Evolutionary conservation across 2,113 vertebrate species (phyloP).

Genomic region (Chiloscyllium plagiosum): DNA sequence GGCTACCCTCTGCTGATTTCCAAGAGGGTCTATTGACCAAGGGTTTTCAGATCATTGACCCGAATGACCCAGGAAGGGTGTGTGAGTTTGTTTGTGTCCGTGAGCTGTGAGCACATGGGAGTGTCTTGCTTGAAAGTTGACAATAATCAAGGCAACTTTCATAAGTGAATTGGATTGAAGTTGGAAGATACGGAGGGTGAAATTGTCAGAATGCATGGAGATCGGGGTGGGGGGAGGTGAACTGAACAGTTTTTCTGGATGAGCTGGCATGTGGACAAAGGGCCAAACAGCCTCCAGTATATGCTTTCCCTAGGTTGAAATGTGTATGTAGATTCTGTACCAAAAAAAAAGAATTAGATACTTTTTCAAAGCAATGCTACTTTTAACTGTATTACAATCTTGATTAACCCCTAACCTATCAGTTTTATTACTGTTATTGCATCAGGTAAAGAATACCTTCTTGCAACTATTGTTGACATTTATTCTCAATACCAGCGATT

Average conservation of each 20-base stretch:
- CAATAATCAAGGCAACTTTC: not conserved
- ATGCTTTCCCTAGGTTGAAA: not conserved
- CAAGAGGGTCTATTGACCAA: too few species aligned
- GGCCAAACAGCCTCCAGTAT: not conserved
- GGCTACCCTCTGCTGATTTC: constrained; percentile 7
- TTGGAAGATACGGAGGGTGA: not conserved
- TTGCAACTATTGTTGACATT: not conserved
- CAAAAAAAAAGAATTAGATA: not conserved
- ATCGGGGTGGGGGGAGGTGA: not conserved
- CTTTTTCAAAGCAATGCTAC: not conserved
- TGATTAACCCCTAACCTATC: not conserved
- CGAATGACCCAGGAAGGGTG: too few species aligned
- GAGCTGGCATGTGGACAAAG: not conserved
- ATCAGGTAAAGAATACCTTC: not conserved
- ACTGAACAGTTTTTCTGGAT: not conserved
- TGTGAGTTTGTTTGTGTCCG: not conserved
- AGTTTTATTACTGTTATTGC: not conserved
- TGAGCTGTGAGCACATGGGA: not conserved
- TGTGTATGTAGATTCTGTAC: not conserved
- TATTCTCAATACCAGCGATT: not conserved
- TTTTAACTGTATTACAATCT: not conserved
- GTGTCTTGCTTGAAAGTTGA: not conserved
- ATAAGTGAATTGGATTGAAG: not conserved
- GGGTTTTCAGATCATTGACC: not conserved
- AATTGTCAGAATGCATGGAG: not conserved